Base-by-base conservation (phyloP, 2,797 vertebrate genomes). In the Sebastes goodei region DNA sequence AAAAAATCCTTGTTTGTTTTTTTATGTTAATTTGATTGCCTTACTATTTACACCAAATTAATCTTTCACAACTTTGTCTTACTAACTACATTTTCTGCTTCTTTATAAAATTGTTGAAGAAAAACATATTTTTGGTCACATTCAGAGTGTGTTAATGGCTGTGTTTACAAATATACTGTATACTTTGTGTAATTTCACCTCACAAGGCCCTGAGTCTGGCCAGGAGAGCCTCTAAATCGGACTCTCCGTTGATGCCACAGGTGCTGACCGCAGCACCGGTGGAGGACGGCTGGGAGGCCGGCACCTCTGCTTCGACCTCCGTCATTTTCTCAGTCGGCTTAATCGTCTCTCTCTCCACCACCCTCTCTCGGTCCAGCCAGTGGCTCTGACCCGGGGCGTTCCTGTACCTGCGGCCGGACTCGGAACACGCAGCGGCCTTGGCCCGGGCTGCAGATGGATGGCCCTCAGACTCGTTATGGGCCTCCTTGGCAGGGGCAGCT, bases 201-300 rank as follows among this genome's bases (percentile, higher is more conserved):
- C 95, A 99, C 71, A 99, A 94, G 23, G 97, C 97, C 90, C 97
- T 95, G 78, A 99, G 96, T 91, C 96, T 96, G 82, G 98, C 97
- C 84, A 99, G 95, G 11, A 99, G 97, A 88, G 97, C 96, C 93
- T 99, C 98, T 8, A 99, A 97, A 92, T 99, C 97, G 4, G 96
- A 94, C 86, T 98, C 97, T 52, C 91, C 95, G 62, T 95, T 97
- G 82, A 95, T 82, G 81, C 75, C 57, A 72, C 95, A 89, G 85
- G 59, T 82, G 70, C 76, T 60, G 74, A 86, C 71, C 0, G 66
- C 42, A 52, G 78, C 67, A 49, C 38, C 80, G 14, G 80, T 42
- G 66, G 86, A 76, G 52, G 86, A 21, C 0, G 79, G 12, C 74
- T 86, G 85, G 69, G 74, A 35, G 57, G 76, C 83, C 0, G 81